A percentile compares a stretch with the other conserved stretches of the same genome.
Conservation (phyloP, 2,113 vertebrate species). For the Sitta europaea region DNA sequence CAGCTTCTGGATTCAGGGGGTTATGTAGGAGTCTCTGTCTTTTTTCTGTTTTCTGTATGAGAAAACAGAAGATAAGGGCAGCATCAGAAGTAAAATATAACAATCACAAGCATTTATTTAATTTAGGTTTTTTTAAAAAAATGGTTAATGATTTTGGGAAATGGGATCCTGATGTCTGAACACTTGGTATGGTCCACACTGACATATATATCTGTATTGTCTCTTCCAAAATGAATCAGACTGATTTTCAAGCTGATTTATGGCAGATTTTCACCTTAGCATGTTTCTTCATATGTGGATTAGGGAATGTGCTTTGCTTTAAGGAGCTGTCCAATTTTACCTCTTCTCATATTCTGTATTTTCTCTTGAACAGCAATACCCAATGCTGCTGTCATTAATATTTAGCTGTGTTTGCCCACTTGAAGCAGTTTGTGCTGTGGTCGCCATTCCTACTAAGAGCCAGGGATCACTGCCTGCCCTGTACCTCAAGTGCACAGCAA, state of each 20-base stretch:
- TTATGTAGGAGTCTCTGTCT: neutral
- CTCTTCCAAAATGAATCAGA: neutral
- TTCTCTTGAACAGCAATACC: neutral
- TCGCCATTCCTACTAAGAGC: neutral
- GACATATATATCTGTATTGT: neutral
- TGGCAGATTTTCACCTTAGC: neutral
- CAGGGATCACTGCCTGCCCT: neutral
- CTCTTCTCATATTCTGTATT: neutral
- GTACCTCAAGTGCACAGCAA: neutral
- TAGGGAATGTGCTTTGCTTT: neutral
- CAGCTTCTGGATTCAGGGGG: neutral
- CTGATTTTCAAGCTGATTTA: neutral
- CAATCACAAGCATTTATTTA: neutral
- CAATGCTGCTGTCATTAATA: neutral
- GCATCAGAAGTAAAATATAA: neutral
- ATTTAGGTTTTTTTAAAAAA: neutral
- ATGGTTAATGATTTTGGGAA: neutral
- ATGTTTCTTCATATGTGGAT: neutral
- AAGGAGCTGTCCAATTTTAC: neutral
- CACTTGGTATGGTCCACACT: neutral
- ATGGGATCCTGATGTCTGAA: neutral
- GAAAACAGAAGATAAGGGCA: neutral
- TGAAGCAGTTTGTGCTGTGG: neutral
- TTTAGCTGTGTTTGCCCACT: neutral
- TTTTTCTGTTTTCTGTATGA: too few species aligned